Base-by-base conservation (phyloP, 1,140 invertebrate genomes). In the Cyrtorhinus lividipennis region DNA sequence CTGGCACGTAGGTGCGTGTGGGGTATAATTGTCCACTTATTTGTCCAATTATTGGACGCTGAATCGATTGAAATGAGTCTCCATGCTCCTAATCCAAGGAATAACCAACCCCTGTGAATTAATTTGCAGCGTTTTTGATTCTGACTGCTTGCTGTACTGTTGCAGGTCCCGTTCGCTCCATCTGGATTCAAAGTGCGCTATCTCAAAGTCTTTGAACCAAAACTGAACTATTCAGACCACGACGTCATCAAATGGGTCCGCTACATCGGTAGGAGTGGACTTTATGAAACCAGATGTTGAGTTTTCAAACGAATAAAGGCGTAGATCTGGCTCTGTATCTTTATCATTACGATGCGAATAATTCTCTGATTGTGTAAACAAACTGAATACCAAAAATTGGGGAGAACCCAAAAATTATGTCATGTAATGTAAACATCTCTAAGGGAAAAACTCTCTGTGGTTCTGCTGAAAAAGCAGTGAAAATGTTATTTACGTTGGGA, bases 171-270 rank as follows among this genome's bases (percentile, higher is more conserved):
- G 30, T 88, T 88, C 75, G 96, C 97, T 12, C 97, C 97, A 10
- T 99, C 96, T 64, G 97, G 97, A 13, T 98, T 99, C 72, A 89
- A 97, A 80, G 97, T 99, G 56, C 86, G 97, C 5, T 99, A 99
- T 74, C 76, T 99, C 69, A 99, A 99, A 77, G 97, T 99, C 48
- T 99, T 99, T 70, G 97, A 99, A 75, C 90, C 95, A 0, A 99
- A 99, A 75, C 79, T 99, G 61, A 99, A 99, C 78, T 99, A 99
- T 76, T 98, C 95, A 25, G 97, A 99, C 74, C 95, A 99, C 69
- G 97, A 99, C 76, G 97, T 99, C 66, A 98, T 99, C 71, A 99
- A 99, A 86, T 99, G 97, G 97, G 97, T 99, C 23, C 83, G 97
- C 48, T 99, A 99, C 76, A 99, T 99, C 72, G 97, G 97, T 15